phyloP scores from a whole-genome alignment of 2,797 vertebrate genomes.

The Neopelma chrysocephalum region DNA sequence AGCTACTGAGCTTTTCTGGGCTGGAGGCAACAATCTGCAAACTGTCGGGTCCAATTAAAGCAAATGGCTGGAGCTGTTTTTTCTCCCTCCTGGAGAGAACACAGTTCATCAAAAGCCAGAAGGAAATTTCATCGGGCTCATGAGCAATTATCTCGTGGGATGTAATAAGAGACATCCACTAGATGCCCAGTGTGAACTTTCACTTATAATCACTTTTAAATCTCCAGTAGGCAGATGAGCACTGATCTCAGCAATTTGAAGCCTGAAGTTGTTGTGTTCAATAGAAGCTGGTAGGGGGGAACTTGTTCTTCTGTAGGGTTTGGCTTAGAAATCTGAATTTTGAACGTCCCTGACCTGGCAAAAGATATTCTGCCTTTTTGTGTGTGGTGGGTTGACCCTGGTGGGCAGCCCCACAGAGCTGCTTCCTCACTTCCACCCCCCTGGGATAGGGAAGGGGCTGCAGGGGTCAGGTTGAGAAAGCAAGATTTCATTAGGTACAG shows the following conservation, averaged over 20 bases:
- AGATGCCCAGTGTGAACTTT: slow-evolving; percentile 40
- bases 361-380: not conserved
- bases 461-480: not conserved
- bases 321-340: not conserved
- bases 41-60: slow-evolving; percentile 61
- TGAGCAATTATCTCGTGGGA: slow-evolving; percentile 56
- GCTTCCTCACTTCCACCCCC: not conserved
- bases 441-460: not conserved
- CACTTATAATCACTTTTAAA: slow-evolving; percentile 13
- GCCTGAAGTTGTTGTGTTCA: not conserved
- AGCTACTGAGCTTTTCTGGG: slow-evolving; percentile 27
- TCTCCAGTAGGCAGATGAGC: not conserved
- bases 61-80: slow-evolving; percentile 55
- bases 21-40: slow-evolving; percentile 61
- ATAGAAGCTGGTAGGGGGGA: not conserved
- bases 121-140: slow-evolving; percentile 41
- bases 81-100: slow-evolving; percentile 43
- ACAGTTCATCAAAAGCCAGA: slow-evolving; percentile 48
- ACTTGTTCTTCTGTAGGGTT: not conserved
- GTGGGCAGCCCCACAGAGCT: not conserved
- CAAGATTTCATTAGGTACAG: not conserved
- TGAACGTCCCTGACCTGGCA: not conserved
- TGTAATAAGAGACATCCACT: not conserved
- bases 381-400: not conserved
- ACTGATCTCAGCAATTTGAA: not conserved